These are phyloP conservation scores for Lithophane socia DNA, from an alignment of 2,888 invertebrate genomes.

Conservation along the genomic window DNA sequence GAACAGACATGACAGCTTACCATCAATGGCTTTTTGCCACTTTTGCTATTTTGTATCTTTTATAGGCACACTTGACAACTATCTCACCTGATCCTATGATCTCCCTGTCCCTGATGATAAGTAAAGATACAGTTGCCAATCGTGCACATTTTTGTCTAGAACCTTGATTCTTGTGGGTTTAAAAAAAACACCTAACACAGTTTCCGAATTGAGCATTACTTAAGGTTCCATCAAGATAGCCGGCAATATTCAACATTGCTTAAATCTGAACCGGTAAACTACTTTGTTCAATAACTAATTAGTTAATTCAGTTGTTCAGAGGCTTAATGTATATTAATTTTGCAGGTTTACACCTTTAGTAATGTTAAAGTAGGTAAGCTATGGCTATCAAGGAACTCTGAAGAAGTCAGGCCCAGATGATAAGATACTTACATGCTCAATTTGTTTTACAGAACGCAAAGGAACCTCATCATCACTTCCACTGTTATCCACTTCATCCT, in stretches of 20 bases:
- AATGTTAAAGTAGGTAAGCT: neutral
- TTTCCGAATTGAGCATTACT: neutral
- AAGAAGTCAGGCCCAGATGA: neutral
- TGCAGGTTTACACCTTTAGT: neutral
- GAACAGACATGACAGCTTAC: neutral
- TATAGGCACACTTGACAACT: neutral
- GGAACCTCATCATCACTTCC: conserved; percentile 28
- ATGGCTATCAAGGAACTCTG: neutral
- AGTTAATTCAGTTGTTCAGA: too few relatives aligned
- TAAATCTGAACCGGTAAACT: too few relatives aligned
- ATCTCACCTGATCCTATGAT: neutral
- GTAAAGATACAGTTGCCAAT: neutral
- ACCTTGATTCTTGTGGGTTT: neutral
- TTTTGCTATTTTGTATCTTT: neutral
- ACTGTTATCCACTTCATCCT: conserved; percentile 8
- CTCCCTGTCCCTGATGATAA: neutral
- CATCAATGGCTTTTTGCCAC: neutral
- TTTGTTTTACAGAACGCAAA: conserved; percentile 9
- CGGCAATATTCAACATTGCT: neutral
- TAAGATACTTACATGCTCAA: conserved; percentile 31
- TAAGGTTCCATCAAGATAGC: neutral
- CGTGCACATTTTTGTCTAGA: neutral
- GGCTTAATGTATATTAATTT: too few relatives aligned
- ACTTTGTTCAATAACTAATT: too few relatives aligned
- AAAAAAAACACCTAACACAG: neutral